A percentile compares a stretch with the other conserved stretches of the same genome.
Conservation (phyloP, 1,140 invertebrate species). For the Arctopsyche grandis region DNA sequence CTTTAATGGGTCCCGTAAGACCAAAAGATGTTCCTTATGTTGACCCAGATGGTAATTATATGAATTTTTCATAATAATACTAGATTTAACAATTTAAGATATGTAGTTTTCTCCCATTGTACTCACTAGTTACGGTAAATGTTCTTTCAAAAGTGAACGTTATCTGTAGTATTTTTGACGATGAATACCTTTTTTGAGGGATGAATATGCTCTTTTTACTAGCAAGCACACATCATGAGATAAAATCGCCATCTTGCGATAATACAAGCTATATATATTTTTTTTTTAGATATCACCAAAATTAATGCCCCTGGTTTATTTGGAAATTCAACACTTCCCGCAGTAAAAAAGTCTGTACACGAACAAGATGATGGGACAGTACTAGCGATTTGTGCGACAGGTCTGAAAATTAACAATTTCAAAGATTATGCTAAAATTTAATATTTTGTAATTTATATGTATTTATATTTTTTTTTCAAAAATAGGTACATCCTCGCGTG, state of each 20-base stretch:
- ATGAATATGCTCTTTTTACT: conserved; percentile 23
- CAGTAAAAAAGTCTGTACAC: conserved; percentile 76
- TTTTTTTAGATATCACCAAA: conserved; percentile 74
- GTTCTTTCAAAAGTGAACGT: too few relatives aligned
- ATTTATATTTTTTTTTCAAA: not conserved
- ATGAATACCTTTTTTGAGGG: too few relatives aligned
- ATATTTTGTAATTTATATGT: not conserved
- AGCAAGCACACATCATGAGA: too few relatives aligned
- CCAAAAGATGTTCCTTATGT: conserved; percentile 59
- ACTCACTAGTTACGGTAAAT: too few relatives aligned
- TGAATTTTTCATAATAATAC: conserved; percentile 15
- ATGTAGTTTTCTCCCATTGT: too few relatives aligned
- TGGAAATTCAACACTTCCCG: conserved; percentile 62
- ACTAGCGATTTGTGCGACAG: conserved; percentile 85
- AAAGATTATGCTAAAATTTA: not conserved
- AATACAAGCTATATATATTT: too few relatives aligned
- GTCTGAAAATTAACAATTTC: conserved; percentile 53
- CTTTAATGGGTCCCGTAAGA: conserved; percentile 72
- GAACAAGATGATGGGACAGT: conserved; percentile 95
- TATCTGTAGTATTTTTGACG: too few relatives aligned
- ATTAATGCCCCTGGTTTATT: conserved; percentile 71
- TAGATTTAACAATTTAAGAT: too few relatives aligned
- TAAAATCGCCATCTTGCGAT: too few relatives aligned
- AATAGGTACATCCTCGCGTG: conserved; percentile 84
- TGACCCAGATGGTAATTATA: conserved; percentile 73